Conservation (phyloP, 2,888 invertebrate species). For the Drosophila infuscata region DNA sequence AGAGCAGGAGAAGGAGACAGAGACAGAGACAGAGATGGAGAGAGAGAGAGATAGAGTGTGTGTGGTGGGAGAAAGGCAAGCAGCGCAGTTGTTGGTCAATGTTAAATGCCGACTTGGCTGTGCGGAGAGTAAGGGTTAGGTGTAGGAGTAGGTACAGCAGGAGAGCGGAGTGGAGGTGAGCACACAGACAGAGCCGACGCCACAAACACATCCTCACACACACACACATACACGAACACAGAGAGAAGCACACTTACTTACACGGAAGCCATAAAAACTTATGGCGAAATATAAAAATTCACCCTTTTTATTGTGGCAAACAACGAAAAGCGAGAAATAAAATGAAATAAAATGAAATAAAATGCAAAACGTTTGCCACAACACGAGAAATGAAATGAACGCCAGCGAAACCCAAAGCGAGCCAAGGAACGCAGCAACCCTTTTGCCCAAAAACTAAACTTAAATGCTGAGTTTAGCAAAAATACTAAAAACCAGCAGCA, state of each 20-base stretch:
- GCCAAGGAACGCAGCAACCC: constrained; percentile 58
- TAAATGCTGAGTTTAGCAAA: constrained; percentile 78
- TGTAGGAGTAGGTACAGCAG: not conserved
- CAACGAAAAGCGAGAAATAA: constrained; percentile 70
- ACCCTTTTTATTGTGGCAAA: constrained; percentile 80
- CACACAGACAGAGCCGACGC: constrained; percentile 34
- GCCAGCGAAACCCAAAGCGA: constrained; percentile 15
- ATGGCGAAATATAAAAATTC: constrained; percentile 79
- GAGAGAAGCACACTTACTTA: constrained; percentile 39
- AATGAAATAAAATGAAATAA: constrained; percentile 78
- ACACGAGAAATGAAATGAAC: constrained; percentile 1
- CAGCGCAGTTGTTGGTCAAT: constrained; percentile 6
- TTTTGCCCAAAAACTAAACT: constrained; percentile 69
- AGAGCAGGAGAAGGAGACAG: not conserved
- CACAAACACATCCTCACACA: constrained; percentile 49
- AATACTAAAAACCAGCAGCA: constrained; percentile 47
- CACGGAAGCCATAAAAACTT: constrained; percentile 82
- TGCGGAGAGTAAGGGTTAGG: not conserved
- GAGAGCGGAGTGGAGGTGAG: not conserved
- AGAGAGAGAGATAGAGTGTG: not conserved
- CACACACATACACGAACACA: constrained; percentile 41
- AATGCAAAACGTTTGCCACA: constrained; percentile 73
- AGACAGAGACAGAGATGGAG: not conserved
- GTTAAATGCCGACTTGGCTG: constrained; percentile 32
- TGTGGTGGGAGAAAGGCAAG: not conserved